These are phyloP conservation scores for Sporophila hypoxantha DNA, from an alignment of 2,113 vertebrate species.

Conservation along the genomic window DNA sequence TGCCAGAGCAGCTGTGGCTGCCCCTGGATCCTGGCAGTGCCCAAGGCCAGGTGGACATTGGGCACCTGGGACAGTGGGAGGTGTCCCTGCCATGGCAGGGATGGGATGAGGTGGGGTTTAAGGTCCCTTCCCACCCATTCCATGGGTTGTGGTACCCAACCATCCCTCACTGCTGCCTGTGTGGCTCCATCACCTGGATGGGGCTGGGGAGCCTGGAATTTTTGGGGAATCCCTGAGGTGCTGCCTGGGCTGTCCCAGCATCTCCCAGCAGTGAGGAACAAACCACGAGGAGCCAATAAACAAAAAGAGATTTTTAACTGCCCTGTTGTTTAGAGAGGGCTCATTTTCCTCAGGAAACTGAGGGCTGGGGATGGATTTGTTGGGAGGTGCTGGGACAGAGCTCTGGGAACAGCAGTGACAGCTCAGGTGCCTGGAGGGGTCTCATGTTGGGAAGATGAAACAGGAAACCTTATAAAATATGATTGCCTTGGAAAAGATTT, in stretches of 20 bases:
- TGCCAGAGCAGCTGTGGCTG: not conserved
- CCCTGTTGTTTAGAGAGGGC: not conserved
- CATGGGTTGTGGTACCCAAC: not conserved
- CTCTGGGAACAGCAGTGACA: not conserved
- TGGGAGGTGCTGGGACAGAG: not conserved
- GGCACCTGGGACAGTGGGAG: not conserved
- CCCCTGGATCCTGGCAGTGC: not conserved
- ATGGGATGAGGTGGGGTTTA: rapidly evolving
- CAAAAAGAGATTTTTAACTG: not conserved
- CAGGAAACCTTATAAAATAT: too few species aligned
- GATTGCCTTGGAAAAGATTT: too few species aligned
- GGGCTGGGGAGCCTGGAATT: not conserved
- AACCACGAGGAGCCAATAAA: not conserved
- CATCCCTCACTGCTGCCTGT: not conserved
- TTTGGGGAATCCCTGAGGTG: not conserved
- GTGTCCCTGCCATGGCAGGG: not conserved
- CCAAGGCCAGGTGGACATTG: not conserved
- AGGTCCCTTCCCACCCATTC: not conserved
- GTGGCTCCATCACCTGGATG: not conserved
- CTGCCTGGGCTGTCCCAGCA: not conserved
- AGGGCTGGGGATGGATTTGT: not conserved
- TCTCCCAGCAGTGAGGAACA: not conserved
- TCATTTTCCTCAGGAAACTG: not conserved
- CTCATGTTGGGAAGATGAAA: not conserved
- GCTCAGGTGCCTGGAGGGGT: not conserved